Percentiles rank a stretch among this genome's conserved stretches.
These are phyloP conservation scores for Thinocorus orbignyianus DNA, from an alignment of 2,113 vertebrate species.

Conservation along the genomic window DNA sequence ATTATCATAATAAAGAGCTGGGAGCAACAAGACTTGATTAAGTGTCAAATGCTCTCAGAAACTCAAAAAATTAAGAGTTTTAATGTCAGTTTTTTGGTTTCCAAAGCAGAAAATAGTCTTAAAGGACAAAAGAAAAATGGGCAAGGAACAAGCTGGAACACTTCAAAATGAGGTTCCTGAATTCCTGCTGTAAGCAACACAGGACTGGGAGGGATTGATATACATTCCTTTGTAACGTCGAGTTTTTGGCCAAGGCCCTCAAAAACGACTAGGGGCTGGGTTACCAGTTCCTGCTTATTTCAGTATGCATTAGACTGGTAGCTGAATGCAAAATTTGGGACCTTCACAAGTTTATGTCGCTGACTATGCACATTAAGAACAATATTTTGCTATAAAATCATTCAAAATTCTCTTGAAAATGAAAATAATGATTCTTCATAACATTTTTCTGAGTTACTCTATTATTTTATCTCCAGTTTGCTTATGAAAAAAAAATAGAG, in stretches of 20 bases:
- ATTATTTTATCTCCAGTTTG: background rate
- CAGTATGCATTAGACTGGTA: background rate
- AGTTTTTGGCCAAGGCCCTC: background rate
- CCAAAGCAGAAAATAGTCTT: background rate
- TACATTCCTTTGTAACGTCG: background rate
- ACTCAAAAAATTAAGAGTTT: background rate
- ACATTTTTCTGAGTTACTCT: background rate
- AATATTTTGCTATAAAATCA: background rate
- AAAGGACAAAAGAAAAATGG: background rate
- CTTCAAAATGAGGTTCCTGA: background rate
- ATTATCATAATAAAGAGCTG: slow-evolving; percentile 46
- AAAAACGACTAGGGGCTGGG: background rate
- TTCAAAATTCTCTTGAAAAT: background rate
- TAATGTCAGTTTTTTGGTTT: background rate
- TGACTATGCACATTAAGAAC: background rate
- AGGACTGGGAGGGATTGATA: background rate
- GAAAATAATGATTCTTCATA: background rate
- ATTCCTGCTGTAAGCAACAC: background rate
- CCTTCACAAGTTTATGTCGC: background rate
- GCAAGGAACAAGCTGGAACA: background rate
- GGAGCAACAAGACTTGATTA: background rate
- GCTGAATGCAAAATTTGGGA: background rate
- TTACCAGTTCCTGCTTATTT: background rate
- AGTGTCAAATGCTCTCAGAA: slow-evolving; percentile 23
- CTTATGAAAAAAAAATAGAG: background rate